Percentiles rank a stretch among this genome's conserved stretches.
These are phyloP conservation scores for Rhinogobio ventralis DNA, from an alignment of 2,797 vertebrate genomes.

Conservation along the genomic window DNA sequence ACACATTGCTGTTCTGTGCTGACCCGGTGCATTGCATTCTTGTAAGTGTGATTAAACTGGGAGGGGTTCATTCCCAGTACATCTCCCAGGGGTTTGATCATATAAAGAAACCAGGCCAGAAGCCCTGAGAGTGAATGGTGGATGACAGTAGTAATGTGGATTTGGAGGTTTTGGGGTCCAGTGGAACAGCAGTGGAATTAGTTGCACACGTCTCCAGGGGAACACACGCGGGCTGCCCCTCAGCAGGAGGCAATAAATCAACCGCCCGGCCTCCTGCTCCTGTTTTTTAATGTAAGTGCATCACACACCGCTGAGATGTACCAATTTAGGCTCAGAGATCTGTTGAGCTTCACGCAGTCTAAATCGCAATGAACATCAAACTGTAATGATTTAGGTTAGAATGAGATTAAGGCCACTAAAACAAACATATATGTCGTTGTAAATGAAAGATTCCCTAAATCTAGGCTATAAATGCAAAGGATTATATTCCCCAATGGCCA, in stretches of 20 bases:
- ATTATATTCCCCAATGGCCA: too few species aligned
- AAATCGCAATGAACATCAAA: background rate
- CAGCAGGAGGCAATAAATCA: slow-evolving; percentile 48
- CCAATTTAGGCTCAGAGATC: slow-evolving; percentile 18
- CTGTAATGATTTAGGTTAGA: background rate
- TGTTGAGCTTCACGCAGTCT: background rate
- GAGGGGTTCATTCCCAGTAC: slow-evolving; percentile 19
- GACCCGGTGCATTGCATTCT: slow-evolving; percentile 12
- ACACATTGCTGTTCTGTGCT: slow-evolving; percentile 19
- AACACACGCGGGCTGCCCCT: slow-evolving; percentile 5
- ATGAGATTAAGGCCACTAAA: background rate
- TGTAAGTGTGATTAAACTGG: slow-evolving; percentile 38
- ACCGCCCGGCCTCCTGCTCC: background rate
- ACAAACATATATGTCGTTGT: background rate
- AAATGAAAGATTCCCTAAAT: too few species aligned
- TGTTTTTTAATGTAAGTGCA: slow-evolving; percentile 30
- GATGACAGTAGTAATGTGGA: slow-evolving; percentile 35
- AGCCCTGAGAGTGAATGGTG: slow-evolving; percentile 18
- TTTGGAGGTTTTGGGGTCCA: slow-evolving; percentile 19
- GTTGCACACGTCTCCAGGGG: slow-evolving; percentile 26
- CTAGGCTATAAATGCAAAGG: too few species aligned
- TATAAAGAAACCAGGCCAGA: slow-evolving; percentile 42
- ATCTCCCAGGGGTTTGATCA: slow-evolving; percentile 24
- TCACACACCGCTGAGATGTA: slow-evolving; percentile 21
- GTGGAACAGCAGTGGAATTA: slow-evolving; percentile 30